phyloP scores from a whole-genome alignment of 1,140 invertebrate genomes.

The Plectus sambesii region DNA sequence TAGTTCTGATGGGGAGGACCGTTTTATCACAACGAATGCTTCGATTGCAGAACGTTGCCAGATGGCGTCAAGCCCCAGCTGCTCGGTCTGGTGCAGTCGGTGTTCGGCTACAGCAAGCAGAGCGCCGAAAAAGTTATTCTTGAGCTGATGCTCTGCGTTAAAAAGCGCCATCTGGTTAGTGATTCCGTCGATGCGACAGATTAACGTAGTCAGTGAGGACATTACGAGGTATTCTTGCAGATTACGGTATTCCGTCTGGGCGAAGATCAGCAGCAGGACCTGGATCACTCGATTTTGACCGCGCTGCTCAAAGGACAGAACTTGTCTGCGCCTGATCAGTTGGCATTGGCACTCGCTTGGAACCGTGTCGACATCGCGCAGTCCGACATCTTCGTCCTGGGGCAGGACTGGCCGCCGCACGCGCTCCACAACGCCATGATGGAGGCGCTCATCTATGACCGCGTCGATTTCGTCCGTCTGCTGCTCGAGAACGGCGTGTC shows the following conservation, averaged over 20 bases:
- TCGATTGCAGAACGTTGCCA: constrained; percentile 24
- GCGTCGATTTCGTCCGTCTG: constrained; percentile 89
- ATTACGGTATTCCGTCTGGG: constrained; percentile 39
- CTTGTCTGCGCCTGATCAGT: constrained; percentile 34
- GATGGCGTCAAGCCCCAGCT: constrained; percentile 30
- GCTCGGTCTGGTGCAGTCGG: constrained; percentile 23
- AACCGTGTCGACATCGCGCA: constrained; percentile 90
- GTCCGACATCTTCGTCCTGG: constrained; percentile 81
- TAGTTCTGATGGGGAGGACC: no score
- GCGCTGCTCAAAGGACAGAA: constrained; percentile 44
- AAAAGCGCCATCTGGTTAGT: constrained; percentile 21
- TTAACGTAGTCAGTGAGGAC: no score
- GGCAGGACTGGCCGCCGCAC: constrained; percentile 74
- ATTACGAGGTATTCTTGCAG: constrained; percentile 21
- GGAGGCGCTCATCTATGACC: constrained; percentile 87
- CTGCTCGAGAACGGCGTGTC: constrained; percentile 93
- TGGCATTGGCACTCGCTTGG: constrained; percentile 74
- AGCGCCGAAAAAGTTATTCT: constrained; percentile 24
- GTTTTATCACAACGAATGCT: not conserved
- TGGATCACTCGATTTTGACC: constrained; percentile 41
- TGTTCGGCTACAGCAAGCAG: constrained; percentile 26
- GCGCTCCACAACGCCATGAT: constrained; percentile 90
- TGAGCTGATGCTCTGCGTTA: constrained; percentile 31
- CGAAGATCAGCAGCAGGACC: constrained; percentile 33
- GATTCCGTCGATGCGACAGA: no score